Evolutionary conservation across 2,797 vertebrate species (phyloP).

Genomic region (Gymnocypris eckloni): DNA sequence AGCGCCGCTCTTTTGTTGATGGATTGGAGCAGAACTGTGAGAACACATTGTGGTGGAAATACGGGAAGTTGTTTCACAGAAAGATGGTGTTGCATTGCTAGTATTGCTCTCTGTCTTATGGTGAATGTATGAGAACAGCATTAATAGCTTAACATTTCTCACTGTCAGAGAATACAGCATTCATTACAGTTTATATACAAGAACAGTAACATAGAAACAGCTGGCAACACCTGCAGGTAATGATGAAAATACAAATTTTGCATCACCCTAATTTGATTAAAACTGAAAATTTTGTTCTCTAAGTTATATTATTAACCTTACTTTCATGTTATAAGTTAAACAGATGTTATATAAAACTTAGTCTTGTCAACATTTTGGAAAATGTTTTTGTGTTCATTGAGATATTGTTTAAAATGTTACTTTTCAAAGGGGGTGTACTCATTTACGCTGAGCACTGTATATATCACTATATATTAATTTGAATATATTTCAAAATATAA

Average conservation of each 20-base stretch:
- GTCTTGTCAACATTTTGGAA: too few relatives aligned
- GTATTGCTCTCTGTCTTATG: background rate
- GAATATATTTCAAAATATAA: too few relatives aligned
- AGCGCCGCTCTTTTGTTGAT: conserved; percentile 47
- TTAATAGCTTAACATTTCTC: background rate
- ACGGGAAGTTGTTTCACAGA: conserved; percentile 23
- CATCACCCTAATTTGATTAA: too few relatives aligned
- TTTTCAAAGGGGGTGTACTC: too few relatives aligned
- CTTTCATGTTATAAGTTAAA: too few relatives aligned
- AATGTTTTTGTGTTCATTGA: too few relatives aligned
- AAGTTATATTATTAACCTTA: too few relatives aligned
- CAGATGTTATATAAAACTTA: too few relatives aligned
- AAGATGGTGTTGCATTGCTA: conserved; percentile 23
- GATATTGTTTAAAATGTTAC: too few relatives aligned
- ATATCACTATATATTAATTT: too few relatives aligned
- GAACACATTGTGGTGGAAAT: conserved; percentile 31
- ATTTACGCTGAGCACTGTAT: too few relatives aligned
- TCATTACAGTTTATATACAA: background rate
- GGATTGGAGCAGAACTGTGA: conserved; percentile 34
- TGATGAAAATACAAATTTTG: background rate
- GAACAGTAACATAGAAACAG: background rate
- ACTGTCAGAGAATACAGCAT: background rate
- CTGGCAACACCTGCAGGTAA: background rate
- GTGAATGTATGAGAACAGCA: background rate
- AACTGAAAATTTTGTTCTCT: too few relatives aligned